phyloP scores from a whole-genome alignment of 1,140 invertebrate species.

The Helicorthomorpha holstii region DNA sequence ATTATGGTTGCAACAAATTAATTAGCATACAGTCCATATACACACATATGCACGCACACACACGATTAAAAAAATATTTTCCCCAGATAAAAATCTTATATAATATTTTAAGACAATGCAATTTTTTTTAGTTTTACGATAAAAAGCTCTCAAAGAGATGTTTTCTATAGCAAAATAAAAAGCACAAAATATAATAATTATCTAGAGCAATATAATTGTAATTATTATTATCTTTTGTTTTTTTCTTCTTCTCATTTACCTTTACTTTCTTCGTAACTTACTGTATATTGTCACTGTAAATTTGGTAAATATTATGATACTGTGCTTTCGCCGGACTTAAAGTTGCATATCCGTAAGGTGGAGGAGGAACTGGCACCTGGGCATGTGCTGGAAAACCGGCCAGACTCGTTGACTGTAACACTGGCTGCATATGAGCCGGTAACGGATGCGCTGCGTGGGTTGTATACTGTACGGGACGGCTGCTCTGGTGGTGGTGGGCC shows the following conservation, averaged over 20 bases:
- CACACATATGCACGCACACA: neutral
- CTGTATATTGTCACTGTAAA: conserved; percentile 9
- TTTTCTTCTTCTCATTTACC: no score
- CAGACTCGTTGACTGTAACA: conserved; percentile 18
- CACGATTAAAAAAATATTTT: neutral
- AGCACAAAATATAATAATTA: no score
- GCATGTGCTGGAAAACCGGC: conserved; percentile 36
- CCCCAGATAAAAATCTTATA: neutral
- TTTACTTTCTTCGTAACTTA: no score
- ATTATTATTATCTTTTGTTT: no score
- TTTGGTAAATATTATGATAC: conserved; percentile 32
- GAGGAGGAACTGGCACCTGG: conserved; percentile 22
- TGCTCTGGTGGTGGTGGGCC: conserved; percentile 53
- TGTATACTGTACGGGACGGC: conserved; percentile 44
- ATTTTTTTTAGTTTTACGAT: no score
- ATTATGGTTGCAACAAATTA: no score
- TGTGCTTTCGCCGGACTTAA: conserved; percentile 52
- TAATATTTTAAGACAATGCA: no score
- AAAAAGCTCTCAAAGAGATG: no score
- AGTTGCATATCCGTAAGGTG: conserved; percentile 41
- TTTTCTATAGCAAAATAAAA: no score
- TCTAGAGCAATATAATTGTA: no score
- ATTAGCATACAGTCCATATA: no score
- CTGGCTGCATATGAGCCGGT: conserved; percentile 64
- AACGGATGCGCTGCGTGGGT: conserved; percentile 50